A percentile compares a stretch with the other conserved stretches of the same genome.
Conservation (phyloP, 2,888 invertebrate species). For the Scaptomyza parva region DNA sequence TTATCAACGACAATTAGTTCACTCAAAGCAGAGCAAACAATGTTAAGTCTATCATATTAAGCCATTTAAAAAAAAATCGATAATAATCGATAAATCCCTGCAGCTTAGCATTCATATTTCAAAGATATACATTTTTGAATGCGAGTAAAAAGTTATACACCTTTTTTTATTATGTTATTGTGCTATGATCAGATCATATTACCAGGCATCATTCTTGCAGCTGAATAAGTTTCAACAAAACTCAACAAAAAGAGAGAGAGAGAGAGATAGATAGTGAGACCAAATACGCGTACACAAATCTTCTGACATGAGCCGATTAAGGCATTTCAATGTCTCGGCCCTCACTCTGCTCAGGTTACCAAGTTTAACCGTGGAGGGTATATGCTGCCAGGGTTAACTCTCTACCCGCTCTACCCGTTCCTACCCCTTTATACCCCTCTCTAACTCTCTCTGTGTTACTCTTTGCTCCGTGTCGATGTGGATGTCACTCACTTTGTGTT, state of each 20-base stretch:
- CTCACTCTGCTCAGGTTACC: conserved; percentile 78
- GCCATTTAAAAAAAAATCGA: not conserved
- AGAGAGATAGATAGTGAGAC: not conserved
- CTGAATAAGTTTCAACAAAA: conserved; percentile 63
- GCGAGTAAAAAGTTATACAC: conserved; percentile 45
- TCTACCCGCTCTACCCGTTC: too few relatives aligned
- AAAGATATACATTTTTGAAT: conserved; percentile 46
- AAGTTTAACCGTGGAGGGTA: conserved; percentile 31
- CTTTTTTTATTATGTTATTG: conserved; percentile 31
- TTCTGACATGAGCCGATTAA: conserved; percentile 85
- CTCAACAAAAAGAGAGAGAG: not conserved
- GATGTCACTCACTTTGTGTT: conserved; percentile 33
- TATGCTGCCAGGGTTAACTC: conserved; percentile 16
- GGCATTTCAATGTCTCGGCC: conserved; percentile 79
- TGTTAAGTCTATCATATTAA: too few relatives aligned
- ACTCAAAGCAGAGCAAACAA: too few relatives aligned
- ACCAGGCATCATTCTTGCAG: conserved; percentile 67
- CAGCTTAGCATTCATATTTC: conserved; percentile 16
- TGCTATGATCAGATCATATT: conserved; percentile 66
- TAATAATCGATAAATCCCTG: conserved; percentile 11
- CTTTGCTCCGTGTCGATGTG: not conserved
- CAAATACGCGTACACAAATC: conserved; percentile 41
- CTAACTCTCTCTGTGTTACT: not conserved
- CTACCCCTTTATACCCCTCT: not conserved
- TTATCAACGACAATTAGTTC: too few relatives aligned